These are phyloP conservation scores for Drosophila melanica DNA, from an alignment of 1,140 invertebrate species.

Conservation along the genomic window DNA sequence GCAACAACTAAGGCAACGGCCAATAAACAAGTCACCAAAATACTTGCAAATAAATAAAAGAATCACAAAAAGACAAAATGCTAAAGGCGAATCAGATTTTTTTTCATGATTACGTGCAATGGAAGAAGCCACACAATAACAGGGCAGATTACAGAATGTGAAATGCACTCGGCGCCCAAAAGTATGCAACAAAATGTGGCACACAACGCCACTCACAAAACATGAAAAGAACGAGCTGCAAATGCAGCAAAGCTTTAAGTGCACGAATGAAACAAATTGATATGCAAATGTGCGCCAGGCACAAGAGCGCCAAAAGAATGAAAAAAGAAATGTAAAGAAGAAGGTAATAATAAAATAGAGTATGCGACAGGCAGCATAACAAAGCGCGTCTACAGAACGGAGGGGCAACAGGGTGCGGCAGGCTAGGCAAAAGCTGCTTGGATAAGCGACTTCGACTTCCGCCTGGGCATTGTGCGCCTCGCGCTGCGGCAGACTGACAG, in stretches of 20 bases:
- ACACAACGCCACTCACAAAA: constrained; percentile 7
- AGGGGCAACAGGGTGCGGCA: neutral
- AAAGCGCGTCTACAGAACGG: constrained; percentile 8
- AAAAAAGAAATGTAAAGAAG: constrained; percentile 14
- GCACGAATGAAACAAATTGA: constrained; percentile 77
- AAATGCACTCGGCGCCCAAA: constrained; percentile 57
- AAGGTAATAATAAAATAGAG: constrained; percentile 70
- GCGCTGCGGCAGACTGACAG: constrained; percentile 40
- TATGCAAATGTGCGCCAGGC: constrained; percentile 69
- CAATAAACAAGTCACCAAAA: constrained; percentile 72
- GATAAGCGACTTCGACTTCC: constrained; percentile 74
- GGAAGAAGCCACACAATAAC: constrained; percentile 23
- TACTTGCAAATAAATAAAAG: constrained; percentile 38
- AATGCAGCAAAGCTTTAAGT: constrained; percentile 44
- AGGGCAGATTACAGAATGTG: constrained; percentile 35
- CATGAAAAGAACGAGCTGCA: constrained; percentile 32
- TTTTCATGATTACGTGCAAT: constrained; percentile 57
- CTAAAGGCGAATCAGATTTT: constrained; percentile 51
- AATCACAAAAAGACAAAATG: constrained; percentile 25
- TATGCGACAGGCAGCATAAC: constrained; percentile 34
- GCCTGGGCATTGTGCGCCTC: constrained; percentile 35
- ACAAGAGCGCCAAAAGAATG: constrained; percentile 5
- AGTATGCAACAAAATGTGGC: constrained; percentile 54
- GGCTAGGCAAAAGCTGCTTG: constrained; percentile 45
- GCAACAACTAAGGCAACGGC: constrained; percentile 28